These are phyloP conservation scores for Tapera naevia DNA, from an alignment of 2,797 vertebrate species.

Conservation along the genomic window DNA sequence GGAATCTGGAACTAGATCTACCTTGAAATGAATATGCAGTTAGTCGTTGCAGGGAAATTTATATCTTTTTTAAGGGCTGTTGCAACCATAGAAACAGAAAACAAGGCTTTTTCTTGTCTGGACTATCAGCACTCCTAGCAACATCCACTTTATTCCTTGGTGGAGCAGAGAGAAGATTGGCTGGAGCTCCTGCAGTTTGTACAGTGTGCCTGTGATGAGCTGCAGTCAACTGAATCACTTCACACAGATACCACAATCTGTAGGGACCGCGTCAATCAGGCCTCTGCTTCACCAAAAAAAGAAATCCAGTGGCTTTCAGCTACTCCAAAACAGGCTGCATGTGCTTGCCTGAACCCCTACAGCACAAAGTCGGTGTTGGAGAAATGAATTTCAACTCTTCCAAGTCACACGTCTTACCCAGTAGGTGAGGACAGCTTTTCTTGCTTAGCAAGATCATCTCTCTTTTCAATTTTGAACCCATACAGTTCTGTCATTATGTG, in stretches of 20 bases:
- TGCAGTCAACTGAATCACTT: constrained; percentile 10
- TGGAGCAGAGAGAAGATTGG: background rate
- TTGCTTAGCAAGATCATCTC: background rate
- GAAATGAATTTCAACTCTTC: background rate
- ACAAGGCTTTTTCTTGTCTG: constrained; percentile 73
- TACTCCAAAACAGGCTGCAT: constrained; percentile 33
- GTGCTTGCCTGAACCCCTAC: background rate
- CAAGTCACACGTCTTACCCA: background rate
- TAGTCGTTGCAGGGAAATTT: constrained; percentile 71
- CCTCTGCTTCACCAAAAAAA: background rate
- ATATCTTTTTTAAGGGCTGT: constrained; percentile 83
- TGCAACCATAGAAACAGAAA: constrained; percentile 72
- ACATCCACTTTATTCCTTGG: constrained; percentile 15
- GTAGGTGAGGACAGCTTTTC: background rate
- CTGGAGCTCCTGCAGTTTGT: constrained; percentile 4
- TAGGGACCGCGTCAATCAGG: background rate
- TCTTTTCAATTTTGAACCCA: background rate
- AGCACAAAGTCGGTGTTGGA: background rate
- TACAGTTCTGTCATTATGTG: background rate
- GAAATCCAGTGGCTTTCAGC: background rate
- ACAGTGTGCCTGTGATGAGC: constrained; percentile 26
- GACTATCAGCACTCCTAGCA: constrained; percentile 59
- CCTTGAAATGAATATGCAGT: constrained; percentile 70
- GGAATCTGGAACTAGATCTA: constrained; percentile 78
- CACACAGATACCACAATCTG: background rate